Conservation (phyloP, 1,140 invertebrate species). For the Choristoneura fumiferana region DNA sequence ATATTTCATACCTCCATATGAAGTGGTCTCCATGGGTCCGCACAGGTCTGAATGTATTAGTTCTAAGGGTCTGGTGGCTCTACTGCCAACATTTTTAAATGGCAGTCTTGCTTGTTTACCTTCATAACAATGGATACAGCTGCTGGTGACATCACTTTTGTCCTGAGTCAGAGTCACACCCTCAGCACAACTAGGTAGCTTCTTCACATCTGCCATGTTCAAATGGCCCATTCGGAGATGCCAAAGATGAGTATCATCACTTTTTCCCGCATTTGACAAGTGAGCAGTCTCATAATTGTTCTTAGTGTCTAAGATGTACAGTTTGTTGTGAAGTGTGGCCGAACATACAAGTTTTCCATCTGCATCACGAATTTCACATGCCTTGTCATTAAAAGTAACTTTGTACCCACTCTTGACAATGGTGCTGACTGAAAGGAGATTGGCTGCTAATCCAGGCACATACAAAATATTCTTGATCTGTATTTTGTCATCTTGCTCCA, state of each 20-base stretch:
- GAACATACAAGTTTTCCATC: slow-evolving; percentile 7
- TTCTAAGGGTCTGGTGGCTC: not conserved
- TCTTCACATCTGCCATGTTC: not conserved
- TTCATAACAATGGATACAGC: slow-evolving; percentile 5
- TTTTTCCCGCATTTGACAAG: not conserved
- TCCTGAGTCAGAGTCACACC: slow-evolving; percentile 7
- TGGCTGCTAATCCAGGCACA: slow-evolving; percentile 29
- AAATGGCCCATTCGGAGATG: slow-evolving; percentile 3
- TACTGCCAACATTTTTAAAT: not conserved
- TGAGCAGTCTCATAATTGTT: slow-evolving; percentile 6
- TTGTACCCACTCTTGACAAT: slow-evolving; percentile 27
- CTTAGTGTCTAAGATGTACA: slow-evolving; percentile 24
- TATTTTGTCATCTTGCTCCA: slow-evolving; percentile 22
- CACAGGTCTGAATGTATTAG: slow-evolving; percentile 19
- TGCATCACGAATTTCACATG: slow-evolving; percentile 21
- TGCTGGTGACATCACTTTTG: not conserved
- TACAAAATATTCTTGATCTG: slow-evolving; percentile 30
- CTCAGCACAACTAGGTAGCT: not conserved
- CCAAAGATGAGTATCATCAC: not conserved
- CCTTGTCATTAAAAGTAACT: slow-evolving; percentile 26
- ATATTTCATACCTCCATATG: slow-evolving; percentile 15
- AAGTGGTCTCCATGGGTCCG: slow-evolving; percentile 13
- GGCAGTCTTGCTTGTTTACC: slow-evolving; percentile 14
- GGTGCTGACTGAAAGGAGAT: slow-evolving; percentile 29
- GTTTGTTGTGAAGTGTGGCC: slow-evolving; percentile 22